These are phyloP conservation scores for Gallinago paraguaiae DNA, from an alignment of 2,113 vertebrate species.

Conservation along the genomic window DNA sequence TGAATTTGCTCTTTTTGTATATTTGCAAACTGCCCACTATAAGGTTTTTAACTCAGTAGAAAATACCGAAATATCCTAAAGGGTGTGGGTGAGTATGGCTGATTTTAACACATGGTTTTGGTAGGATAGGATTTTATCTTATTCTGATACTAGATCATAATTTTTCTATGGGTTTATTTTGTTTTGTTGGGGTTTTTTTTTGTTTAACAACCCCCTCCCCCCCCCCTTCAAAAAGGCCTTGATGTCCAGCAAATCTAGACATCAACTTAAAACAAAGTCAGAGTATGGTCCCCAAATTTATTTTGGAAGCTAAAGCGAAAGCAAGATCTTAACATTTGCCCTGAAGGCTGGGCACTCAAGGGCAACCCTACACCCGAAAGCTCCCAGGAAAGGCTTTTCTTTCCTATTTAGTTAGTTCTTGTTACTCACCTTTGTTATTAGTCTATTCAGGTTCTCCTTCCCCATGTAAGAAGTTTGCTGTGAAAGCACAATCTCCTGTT, in stretches of 20 bases:
- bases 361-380: accelerated
- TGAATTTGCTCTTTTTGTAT: not conserved
- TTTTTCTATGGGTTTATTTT: not conserved
- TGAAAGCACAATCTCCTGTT: constrained; percentile 82
- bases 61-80: not conserved
- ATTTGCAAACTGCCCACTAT: not conserved
- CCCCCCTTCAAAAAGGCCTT: not conserved
- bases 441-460: constrained; percentile 89
- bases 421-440: constrained; percentile 82
- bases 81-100: not conserved
- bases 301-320: not conserved
- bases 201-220: accelerated
- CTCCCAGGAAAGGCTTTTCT: not conserved
- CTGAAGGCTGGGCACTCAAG: not conserved
- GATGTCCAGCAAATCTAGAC: not conserved
- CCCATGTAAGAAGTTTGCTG: constrained; percentile 90
- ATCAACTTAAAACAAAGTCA: not conserved
- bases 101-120: not conserved
- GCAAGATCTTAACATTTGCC: not conserved
- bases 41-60: not conserved
- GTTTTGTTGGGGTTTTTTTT: not conserved
- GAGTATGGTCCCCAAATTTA: not conserved
- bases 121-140: not conserved
- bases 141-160: not conserved
- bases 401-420: not conserved